A percentile compares a stretch with the other conserved stretches of the same genome.
Evolutionary conservation across 1,140 invertebrate species (phyloP).

Genomic region (Zaprionus davidi): DNA sequence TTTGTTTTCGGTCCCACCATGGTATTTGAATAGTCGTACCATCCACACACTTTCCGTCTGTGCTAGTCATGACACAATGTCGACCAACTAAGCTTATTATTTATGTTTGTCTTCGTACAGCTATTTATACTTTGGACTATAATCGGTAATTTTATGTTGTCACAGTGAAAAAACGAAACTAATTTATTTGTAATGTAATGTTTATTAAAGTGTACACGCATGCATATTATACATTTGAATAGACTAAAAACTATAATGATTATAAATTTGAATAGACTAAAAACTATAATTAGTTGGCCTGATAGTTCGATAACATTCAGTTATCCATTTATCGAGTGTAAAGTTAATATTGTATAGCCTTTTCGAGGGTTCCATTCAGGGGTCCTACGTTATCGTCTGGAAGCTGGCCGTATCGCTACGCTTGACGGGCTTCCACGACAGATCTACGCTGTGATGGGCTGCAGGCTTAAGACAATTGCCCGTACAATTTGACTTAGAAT

Average conservation of each 20-base stretch:
- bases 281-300: conserved; percentile 1
- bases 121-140: not conserved
- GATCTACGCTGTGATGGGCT: conserved; percentile 53
- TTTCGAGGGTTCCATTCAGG: conserved; percentile 1
- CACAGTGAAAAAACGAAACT: conserved; percentile 15
- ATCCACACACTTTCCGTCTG: conserved; percentile 50
- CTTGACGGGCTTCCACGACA: conserved; percentile 61
- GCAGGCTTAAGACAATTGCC: conserved; percentile 40
- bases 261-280: too few species aligned
- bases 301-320: not conserved
- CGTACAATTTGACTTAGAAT: conserved; percentile 59
- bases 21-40: conserved; percentile 53
- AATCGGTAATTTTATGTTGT: conserved; percentile 14
- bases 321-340: not conserved
- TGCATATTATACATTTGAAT: conserved; percentile 12
- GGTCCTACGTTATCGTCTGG: conserved; percentile 45
- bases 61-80: conserved; percentile 61
- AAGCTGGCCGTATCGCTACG: conserved; percentile 55
- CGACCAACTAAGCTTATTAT: conserved; percentile 21
- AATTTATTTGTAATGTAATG: conserved; percentile 67
- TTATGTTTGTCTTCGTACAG: not conserved
- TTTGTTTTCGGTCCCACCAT: conserved; percentile 60
- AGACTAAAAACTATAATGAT: conserved; percentile 4
- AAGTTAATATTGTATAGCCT: conserved; percentile 41
- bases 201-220: conserved; percentile 56